Conservation (phyloP, 2,797 vertebrate genomes). For the Falco columbarius region DNA sequence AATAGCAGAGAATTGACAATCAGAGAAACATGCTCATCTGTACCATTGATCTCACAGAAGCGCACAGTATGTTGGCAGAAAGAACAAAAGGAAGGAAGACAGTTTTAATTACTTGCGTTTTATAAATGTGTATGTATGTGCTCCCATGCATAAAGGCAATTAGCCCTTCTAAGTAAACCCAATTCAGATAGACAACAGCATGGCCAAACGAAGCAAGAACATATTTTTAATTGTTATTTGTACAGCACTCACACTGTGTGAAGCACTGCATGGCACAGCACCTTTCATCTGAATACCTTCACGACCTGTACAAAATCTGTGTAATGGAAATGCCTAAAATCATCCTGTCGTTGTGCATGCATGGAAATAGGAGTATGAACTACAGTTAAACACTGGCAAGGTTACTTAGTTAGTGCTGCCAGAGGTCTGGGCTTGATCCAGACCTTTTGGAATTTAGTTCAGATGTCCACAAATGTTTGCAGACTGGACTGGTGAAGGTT, state of each 20-base stretch:
- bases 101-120: neutral
- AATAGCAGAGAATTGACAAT: neutral
- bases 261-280: neutral
- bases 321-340: neutral
- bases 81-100: neutral
- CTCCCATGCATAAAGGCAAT: neutral
- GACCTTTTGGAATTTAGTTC: neutral
- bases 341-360: neutral
- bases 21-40: neutral
- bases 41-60: neutral
- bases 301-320: neutral
- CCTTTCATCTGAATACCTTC: neutral
- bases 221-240: constrained; percentile 3
- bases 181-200: neutral
- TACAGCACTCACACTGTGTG: neutral
- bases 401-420: neutral
- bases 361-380: neutral
- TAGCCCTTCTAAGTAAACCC: neutral
- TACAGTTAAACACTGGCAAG: neutral
- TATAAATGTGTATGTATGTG: neutral
- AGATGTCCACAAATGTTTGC: neutral
- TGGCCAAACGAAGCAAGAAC: neutral
- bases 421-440: neutral
- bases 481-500: neutral
- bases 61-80: neutral